phyloP scores from a whole-genome alignment of 2,113 vertebrate genomes.

The Lethenteron reissneri region DNA sequence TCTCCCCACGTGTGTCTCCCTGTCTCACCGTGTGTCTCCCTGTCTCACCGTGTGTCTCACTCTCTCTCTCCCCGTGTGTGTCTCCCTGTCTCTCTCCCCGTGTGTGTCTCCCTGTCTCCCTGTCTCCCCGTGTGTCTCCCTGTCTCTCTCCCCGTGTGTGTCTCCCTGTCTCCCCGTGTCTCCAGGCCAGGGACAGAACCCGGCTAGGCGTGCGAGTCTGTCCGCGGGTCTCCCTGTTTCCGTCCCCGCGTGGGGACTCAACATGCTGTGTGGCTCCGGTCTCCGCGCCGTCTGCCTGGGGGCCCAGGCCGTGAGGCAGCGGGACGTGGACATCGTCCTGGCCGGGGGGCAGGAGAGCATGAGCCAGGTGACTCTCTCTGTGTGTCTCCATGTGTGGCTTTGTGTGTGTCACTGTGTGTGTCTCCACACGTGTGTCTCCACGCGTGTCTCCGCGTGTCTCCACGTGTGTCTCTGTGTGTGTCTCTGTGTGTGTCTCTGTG shows the following conservation, averaged over 20 bases:
- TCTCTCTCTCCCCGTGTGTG: too few relatives aligned
- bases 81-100: too few relatives aligned
- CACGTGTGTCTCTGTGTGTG: too few relatives aligned
- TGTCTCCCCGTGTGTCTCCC: too few relatives aligned
- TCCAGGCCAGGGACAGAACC: conserved; percentile 75
- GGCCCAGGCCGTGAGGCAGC: conserved; percentile 44
- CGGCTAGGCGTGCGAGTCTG: conserved; percentile 52
- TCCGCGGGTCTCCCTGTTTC: conserved; percentile 52
- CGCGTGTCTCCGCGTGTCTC: conserved; percentile 32
- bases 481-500: too few relatives aligned
- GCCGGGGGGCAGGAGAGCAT: conserved; percentile 95
- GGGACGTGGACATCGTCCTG: conserved; percentile 53
- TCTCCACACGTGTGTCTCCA: conserved; percentile 24
- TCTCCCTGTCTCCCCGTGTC: background rate
- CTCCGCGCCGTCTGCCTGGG: conserved; percentile 69
- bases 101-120: too few relatives aligned
- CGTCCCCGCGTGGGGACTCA: conserved; percentile 74
- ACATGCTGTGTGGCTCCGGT: conserved; percentile 90
- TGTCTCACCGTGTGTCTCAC: too few relatives aligned
- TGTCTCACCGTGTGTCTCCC: too few relatives aligned
- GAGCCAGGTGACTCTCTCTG: conserved; percentile 43
- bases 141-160: too few relatives aligned
- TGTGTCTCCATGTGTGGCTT: too few relatives aligned
- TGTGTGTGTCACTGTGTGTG: too few relatives aligned
- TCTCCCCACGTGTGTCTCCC: too few relatives aligned